Evolutionary conservation across 30 jellyfish, hydroid and myxozoan genomes (phyloP).

Genomic region (Cassiopea andromeda): DNA sequence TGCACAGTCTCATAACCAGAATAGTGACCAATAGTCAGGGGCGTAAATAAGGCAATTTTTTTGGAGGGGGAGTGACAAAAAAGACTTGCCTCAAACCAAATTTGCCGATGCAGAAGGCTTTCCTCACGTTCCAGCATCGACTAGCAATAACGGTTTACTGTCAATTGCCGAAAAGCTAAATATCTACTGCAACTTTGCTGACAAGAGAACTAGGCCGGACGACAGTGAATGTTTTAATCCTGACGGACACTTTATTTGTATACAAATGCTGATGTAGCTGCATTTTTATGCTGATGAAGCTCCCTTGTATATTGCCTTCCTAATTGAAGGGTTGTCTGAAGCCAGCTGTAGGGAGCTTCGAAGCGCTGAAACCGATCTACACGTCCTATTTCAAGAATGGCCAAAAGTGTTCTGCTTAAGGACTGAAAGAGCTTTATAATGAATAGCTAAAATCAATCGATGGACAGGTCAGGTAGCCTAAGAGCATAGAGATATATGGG

Average conservation of each 20-base stretch:
- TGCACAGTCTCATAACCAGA: not conserved
- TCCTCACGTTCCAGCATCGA: too few relatives aligned
- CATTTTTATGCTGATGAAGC: not conserved
- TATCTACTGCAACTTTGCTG: too few relatives aligned
- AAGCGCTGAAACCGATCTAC: not conserved
- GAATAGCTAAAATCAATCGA: too few relatives aligned
- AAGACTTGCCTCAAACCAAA: too few relatives aligned
- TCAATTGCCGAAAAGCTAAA: too few relatives aligned
- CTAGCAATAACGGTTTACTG: too few relatives aligned
- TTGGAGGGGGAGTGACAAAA: too few relatives aligned
- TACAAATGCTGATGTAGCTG: not conserved
- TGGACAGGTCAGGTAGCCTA: too few relatives aligned
- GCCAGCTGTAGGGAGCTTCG: not conserved
- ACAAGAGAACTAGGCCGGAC: not conserved
- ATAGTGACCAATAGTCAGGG: not conserved
- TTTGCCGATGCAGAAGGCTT: too few relatives aligned
- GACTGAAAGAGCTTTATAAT: too few relatives aligned
- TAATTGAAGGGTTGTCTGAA: not conserved
- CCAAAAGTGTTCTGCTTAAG: not conserved
- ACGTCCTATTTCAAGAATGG: not conserved
- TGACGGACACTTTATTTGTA: not conserved
- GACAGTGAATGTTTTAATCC: not conserved
- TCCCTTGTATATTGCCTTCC: not conserved
- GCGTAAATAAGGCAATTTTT: too few relatives aligned
- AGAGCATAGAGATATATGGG: too few relatives aligned